Percentiles rank a stretch among this genome's conserved stretches.
These are phyloP conservation scores for Epirrhoe tristata DNA, from an alignment of 2,888 invertebrate genomes.

Conservation along the genomic window DNA sequence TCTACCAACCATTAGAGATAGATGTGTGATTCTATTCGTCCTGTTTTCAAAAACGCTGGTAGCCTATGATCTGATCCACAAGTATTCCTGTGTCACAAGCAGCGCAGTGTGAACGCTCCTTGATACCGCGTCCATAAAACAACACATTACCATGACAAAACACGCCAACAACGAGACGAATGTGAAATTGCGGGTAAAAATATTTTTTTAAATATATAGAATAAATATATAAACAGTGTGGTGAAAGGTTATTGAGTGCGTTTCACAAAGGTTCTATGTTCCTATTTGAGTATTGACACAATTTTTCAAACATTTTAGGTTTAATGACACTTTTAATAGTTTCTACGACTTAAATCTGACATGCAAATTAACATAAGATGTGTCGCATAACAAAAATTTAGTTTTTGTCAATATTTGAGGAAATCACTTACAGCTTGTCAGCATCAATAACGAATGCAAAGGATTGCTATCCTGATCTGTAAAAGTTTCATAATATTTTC, in stretches of 20 bases:
- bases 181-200: neutral
- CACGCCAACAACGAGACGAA: constrained; percentile 3
- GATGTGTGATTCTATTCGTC: neutral
- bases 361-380: too few relatives aligned
- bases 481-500: constrained; percentile 7
- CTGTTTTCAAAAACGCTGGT: constrained; percentile 3
- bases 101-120: constrained; percentile 75
- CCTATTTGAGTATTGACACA: too few relatives aligned
- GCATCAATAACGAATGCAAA: neutral
- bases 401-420: too few relatives aligned
- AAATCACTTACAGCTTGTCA: neutral
- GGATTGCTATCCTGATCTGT: neutral
- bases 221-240: too few relatives aligned
- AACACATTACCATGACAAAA: constrained; percentile 28
- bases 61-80: neutral
- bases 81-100: constrained; percentile 61
- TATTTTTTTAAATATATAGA: too few relatives aligned
- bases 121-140: constrained; percentile 57
- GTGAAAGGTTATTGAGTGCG: too few relatives aligned
- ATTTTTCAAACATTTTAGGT: too few relatives aligned
- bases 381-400: too few relatives aligned
- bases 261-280: too few relatives aligned
- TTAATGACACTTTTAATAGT: too few relatives aligned
- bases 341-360: too few relatives aligned
- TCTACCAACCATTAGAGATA: too few relatives aligned